Evolutionary conservation across 2,797 vertebrate species (phyloP).

Genomic region (Acanthopagrus latus): DNA sequence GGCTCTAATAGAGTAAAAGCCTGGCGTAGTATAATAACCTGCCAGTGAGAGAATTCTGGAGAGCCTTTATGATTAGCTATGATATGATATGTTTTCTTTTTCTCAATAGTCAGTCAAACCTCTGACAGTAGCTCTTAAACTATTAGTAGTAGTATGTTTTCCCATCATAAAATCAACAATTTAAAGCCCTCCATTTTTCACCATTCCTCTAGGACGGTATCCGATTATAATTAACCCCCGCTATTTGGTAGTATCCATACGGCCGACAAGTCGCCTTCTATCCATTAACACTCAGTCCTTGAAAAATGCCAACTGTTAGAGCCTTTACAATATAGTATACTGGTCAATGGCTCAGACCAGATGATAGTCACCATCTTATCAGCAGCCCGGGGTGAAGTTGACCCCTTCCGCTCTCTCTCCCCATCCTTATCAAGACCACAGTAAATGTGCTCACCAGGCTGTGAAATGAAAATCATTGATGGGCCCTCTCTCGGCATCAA

Average conservation of each 20-base stretch:
- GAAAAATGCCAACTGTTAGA: slow-evolving; percentile 4
- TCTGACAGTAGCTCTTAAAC: background rate
- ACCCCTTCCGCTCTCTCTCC: slow-evolving; percentile 50
- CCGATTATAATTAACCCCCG: background rate
- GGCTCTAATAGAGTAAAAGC: background rate
- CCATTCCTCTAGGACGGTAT: background rate
- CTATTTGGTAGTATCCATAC: background rate
- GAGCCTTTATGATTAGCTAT: slow-evolving; percentile 4
- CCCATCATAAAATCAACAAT: background rate
- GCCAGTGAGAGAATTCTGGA: background rate
- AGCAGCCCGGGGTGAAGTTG: slow-evolving; percentile 44
- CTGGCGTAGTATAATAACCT: background rate
- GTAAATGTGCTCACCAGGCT: slow-evolving; percentile 78
- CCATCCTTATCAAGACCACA: slow-evolving; percentile 64
- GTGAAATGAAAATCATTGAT: slow-evolving; percentile 85
- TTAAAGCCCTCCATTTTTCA: background rate
- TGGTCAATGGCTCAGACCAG: slow-evolving; percentile 28
- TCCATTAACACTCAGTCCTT: slow-evolving; percentile 9
- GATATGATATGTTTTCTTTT: background rate
- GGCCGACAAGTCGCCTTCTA: background rate
- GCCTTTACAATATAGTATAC: slow-evolving; percentile 14
- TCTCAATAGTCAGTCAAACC: background rate
- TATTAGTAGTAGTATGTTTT: too few relatives aligned
- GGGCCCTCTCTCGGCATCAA: slow-evolving; percentile 61
- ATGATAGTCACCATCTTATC: slow-evolving; percentile 45